Evolutionary conservation across 2,113 vertebrate species (phyloP), one percentile per base, ranked within the genome.

Genomic region (Chaetodon auriga): DNA sequence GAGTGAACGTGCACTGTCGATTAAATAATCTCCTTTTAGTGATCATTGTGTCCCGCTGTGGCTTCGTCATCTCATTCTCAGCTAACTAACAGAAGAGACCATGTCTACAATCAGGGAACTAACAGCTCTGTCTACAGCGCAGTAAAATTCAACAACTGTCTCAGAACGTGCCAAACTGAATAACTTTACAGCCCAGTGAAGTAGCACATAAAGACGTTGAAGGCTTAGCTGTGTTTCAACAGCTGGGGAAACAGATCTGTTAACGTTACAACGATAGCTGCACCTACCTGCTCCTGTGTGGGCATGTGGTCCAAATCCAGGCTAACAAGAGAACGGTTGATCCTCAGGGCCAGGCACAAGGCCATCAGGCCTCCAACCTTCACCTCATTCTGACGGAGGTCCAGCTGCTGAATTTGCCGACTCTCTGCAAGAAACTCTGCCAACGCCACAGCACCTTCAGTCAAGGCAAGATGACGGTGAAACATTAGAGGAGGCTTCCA

Each of bases 371-470:
- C 93, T 63, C 90, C 94, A 0, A 94, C 66, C 46, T 55, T 68
- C 55, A 93, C 76, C 60, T 80, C 68, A 43, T 96, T 96, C 66
- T 90, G 82, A 75, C 87, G 80, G 25, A 95, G 75, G 64, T 96
- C 94, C 87, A 92, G 80, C 0, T 55, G 81, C 79, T 89, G 91
- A 38, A 92, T 90, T 14, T 80, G 19, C 48, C 41, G 75, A 8
- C 83, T 63, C 46, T 94, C 92, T 0, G 88, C 94, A 0, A 95
- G 75, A 77, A 95, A 91, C 89, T 96, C 95, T 0, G 95, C 95
- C 87, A 95, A 30, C 0, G 93, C 89, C 77, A 93, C 92, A 2
- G 89, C 89, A 38, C 91, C 90, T 94, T 55, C 53, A 62, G 3
- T 63, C 23, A 15, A 68, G 30, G 23, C 36, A 14, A 65, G 0